Base-by-base conservation (phyloP, 2,797 vertebrate species). In the Smutsia gigantea region DNA sequence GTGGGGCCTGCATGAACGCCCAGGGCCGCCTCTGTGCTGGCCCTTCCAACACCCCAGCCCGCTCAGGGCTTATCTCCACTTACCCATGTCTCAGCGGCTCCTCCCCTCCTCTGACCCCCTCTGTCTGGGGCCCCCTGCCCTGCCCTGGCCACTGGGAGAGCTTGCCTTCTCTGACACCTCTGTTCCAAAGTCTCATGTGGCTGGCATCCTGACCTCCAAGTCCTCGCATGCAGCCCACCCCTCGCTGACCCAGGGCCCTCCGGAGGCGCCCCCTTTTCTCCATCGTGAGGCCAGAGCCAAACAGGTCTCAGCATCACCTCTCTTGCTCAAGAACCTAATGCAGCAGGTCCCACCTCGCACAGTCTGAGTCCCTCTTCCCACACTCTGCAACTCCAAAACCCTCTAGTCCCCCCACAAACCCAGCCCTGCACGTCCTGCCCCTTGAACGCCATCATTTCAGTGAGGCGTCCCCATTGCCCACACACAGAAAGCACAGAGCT, bases 271-370 rank as follows among this genome's bases (percentile, higher is more conserved):
- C 46, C 46, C 46, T 46, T 46, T 31, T 8, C 66, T 21, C 61
- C 27, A 77, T 34, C 84, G 88, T 18, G 42, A 78, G 79, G 57
- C 39, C 31, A 57, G 0, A 81, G 39, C 34, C 34, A 46, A 49
- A 51, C 12, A n/a, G 59, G n/a, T 29, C 68, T 61, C 31, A 34
- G 61, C 46, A 27, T 84, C 61, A 34, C 12, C 34, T 81, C 68
- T 92, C 82, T 68, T 25, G 51, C 27, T 90, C 68, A 64, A 90
- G 34, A 96, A 78, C 21, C 68, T 82, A 69, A 61, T 84, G 64
- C 23, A n/a, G 49, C 10, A 69, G 25, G 37, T 37, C 46, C 42
- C 46, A 69, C 15, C 13, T 17, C 6, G 29, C 57, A 57, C 8
- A 63, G 69, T 77, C 75, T 23, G 7, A 49, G 51, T 55, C 57